These are phyloP conservation scores for Octopus sinensis DNA, from an alignment of 1,140 invertebrate species.

Conservation along the genomic window DNA sequence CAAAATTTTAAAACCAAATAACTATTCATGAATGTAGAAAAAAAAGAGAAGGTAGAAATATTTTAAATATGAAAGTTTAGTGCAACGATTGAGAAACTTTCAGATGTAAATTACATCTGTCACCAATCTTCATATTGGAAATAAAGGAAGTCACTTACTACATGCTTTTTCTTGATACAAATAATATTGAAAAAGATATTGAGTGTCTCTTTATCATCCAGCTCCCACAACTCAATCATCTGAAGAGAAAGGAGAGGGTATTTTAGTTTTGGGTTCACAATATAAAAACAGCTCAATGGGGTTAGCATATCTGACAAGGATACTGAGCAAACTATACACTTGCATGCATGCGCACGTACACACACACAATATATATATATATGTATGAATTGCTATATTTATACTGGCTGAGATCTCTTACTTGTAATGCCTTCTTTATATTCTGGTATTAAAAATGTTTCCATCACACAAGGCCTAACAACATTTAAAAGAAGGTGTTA, in stretches of 20 bases:
- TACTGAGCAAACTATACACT: background rate
- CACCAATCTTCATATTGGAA: too few relatives aligned
- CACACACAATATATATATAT: background rate
- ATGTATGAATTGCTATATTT: background rate
- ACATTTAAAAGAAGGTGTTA: too few relatives aligned
- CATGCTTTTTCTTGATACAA: conserved; percentile 63
- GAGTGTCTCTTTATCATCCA: conserved; percentile 60
- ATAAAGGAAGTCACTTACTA: conserved; percentile 28
- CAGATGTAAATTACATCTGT: too few relatives aligned
- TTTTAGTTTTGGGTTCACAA: background rate
- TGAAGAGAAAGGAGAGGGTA: conserved; percentile 14
- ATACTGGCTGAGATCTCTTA: background rate
- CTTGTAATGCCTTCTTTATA: too few relatives aligned
- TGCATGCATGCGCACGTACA: background rate
- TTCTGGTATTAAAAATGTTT: too few relatives aligned
- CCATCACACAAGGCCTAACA: too few relatives aligned
- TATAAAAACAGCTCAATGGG: background rate
- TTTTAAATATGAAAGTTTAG: too few relatives aligned
- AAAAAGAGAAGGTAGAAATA: too few relatives aligned
- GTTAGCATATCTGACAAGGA: background rate
- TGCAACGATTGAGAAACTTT: too few relatives aligned
- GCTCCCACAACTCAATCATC: conserved; percentile 37
- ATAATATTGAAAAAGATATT: conserved; percentile 65
- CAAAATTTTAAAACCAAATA: too few relatives aligned
- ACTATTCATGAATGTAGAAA: too few relatives aligned